These are phyloP conservation scores for Epizoanthus ramosus DNA, from an alignment of 92 coral and sea anemone species.

Conservation along the genomic window DNA sequence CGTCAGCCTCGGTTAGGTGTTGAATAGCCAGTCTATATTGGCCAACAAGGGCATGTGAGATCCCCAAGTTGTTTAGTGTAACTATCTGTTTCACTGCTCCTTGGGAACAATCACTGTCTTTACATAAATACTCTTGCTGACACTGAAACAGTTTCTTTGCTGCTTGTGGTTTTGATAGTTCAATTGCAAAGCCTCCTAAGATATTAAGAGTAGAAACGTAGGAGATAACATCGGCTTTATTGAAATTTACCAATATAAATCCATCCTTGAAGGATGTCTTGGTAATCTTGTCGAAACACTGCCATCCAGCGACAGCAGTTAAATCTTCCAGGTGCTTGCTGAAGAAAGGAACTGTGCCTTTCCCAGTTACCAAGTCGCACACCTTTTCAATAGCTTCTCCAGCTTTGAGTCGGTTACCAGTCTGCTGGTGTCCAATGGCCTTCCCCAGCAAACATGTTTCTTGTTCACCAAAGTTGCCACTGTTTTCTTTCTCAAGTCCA, in stretches of 20 bases:
- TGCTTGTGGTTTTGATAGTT: too few relatives aligned
- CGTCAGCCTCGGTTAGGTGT: not conserved
- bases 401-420: not conserved
- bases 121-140: not conserved
- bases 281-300: too few relatives aligned
- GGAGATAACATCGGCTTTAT: too few relatives aligned
- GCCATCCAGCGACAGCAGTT: too few relatives aligned
- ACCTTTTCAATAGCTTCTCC: not conserved
- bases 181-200: too few relatives aligned
- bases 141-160: too few relatives aligned
- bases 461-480: not conserved
- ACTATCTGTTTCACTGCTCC: not conserved
- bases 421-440: not conserved
- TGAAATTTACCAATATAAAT: too few relatives aligned
- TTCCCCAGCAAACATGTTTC: not conserved
- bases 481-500: not conserved
- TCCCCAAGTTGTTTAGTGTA: not conserved
- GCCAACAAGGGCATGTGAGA: constrained; percentile 1
- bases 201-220: too few relatives aligned
- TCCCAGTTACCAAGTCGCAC: too few relatives aligned
- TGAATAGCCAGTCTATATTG: not conserved
- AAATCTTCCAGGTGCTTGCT: too few relatives aligned
- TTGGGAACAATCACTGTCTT: not conserved
- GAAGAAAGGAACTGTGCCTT: too few relatives aligned
- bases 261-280: too few relatives aligned